Percentiles rank a stretch among this genome's conserved stretches.
Conservation (phyloP, 2,797 vertebrate genomes). For the Leptodactylus fallax region DNA sequence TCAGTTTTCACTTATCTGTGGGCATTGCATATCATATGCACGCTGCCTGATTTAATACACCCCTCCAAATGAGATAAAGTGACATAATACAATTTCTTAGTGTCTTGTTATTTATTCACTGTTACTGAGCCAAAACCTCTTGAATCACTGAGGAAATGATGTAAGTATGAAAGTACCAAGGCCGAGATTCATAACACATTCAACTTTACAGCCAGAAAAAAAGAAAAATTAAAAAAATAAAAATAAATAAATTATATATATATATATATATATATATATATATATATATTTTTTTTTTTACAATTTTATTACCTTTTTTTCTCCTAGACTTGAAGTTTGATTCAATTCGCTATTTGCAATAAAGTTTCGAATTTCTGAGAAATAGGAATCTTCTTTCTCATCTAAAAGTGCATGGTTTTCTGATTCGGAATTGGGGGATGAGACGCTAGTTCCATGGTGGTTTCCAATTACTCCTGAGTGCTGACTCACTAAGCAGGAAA, state of each 20-base stretch:
- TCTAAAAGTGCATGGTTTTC: slow-evolving; percentile 99
- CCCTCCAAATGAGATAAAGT: slow-evolving; percentile 1
- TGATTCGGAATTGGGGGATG: slow-evolving; percentile 96
- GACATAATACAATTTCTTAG: slow-evolving; percentile 37
- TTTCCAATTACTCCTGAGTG: slow-evolving; percentile 94
- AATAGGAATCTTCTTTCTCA: slow-evolving; percentile 98
- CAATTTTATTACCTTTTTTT: slow-evolving; percentile 85
- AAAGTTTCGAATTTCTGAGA: slow-evolving; percentile 99
- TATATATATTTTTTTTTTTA: background rate
- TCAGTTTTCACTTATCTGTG: slow-evolving; percentile 38
- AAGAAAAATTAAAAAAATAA: background rate
- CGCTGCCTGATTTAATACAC: slow-evolving; percentile 29
- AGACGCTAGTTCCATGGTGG: slow-evolving; percentile 91
- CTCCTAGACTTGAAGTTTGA: slow-evolving; percentile 88
- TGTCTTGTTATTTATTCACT: slow-evolving; percentile 34
- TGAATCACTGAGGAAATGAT: slow-evolving; percentile 47
- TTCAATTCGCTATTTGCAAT: slow-evolving; percentile 97
- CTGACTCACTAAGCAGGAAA: slow-evolving; percentile 80
- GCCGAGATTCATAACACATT: slow-evolving; percentile 1
- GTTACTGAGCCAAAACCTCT: slow-evolving; percentile 12
- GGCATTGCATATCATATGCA: slow-evolving; percentile 43
- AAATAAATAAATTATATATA: too few relatives aligned
- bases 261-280: too few relatives aligned
- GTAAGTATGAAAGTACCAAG: slow-evolving; percentile 10
- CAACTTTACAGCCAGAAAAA: background rate